Evolutionary conservation across 2,113 vertebrate genomes (phyloP).

Genomic region (Bambusicola thoracicus): DNA sequence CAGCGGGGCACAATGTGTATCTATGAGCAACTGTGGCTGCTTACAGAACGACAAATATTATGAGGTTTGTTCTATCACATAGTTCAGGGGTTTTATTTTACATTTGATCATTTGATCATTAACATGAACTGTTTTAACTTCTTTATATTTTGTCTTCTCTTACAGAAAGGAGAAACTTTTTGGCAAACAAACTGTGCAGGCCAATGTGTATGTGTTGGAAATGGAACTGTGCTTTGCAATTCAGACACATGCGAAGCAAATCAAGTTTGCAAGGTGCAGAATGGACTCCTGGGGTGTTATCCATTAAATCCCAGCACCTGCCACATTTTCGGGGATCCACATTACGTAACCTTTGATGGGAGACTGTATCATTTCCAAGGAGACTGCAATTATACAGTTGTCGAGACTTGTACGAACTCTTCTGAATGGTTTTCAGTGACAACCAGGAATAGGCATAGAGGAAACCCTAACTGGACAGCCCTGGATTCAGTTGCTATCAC

Average conservation of each 20-base stretch:
- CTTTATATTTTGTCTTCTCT: neutral
- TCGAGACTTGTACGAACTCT: constrained; percentile 77
- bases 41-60: constrained; percentile 62
- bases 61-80: constrained; percentile 29
- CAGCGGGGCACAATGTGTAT: constrained; percentile 70
- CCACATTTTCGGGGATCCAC: constrained; percentile 85
- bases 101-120: neutral
- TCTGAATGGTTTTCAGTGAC: constrained; percentile 78
- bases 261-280: constrained; percentile 79
- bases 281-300: constrained; percentile 80
- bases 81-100: neutral
- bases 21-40: constrained; percentile 72
- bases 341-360: constrained; percentile 88
- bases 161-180: constrained; percentile 79
- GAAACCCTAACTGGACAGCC: constrained; percentile 74
- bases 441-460: constrained; percentile 77
- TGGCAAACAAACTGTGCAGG: constrained; percentile 74
- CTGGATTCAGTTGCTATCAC: constrained; percentile 80
- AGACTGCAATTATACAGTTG: constrained; percentile 85
- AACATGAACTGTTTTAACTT: constrained; percentile 6
- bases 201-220: constrained; percentile 77
- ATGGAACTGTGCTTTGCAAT: constrained; percentile 66
- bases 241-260: constrained; percentile 63
- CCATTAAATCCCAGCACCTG: constrained; percentile 77
- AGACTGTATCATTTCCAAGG: constrained; percentile 84